These are phyloP conservation scores for Poecilia latipinna DNA, from an alignment of 2,113 vertebrate species.

Conservation along the genomic window DNA sequence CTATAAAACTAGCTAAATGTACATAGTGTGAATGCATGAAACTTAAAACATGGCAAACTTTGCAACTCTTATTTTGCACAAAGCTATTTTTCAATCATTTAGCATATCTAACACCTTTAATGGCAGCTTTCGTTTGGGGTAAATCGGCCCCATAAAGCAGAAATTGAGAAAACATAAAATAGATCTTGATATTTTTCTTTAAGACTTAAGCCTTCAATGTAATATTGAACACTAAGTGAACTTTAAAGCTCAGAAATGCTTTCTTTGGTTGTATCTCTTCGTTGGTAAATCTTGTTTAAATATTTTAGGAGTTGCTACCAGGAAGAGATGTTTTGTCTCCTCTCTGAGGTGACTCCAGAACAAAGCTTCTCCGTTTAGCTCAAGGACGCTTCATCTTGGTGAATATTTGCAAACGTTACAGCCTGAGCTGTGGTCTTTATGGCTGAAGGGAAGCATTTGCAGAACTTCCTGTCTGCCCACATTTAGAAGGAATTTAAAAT, in stretches of 20 bases:
- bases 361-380: constrained; percentile 5
- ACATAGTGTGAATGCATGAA: no score
- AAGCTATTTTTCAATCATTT: background rate
- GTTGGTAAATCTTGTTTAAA: background rate
- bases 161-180: no score
- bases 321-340: constrained; percentile 2
- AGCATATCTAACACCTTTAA: no score
- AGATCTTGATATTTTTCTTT: no score
- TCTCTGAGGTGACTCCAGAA: constrained; percentile 8
- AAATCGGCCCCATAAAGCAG: no score
- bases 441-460: background rate
- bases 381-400: constrained; percentile 12
- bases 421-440: background rate
- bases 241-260: background rate
- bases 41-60: no score
- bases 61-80: no score
- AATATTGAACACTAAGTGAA: background rate
- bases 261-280: background rate
- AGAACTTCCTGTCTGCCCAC: background rate
- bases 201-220: no score
- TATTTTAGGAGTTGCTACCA: background rate
- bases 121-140: no score
- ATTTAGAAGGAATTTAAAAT: background rate
- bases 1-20: background rate
- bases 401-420: background rate